Conservation (phyloP, 2,888 invertebrate species). For the Andrena dorsata region DNA sequence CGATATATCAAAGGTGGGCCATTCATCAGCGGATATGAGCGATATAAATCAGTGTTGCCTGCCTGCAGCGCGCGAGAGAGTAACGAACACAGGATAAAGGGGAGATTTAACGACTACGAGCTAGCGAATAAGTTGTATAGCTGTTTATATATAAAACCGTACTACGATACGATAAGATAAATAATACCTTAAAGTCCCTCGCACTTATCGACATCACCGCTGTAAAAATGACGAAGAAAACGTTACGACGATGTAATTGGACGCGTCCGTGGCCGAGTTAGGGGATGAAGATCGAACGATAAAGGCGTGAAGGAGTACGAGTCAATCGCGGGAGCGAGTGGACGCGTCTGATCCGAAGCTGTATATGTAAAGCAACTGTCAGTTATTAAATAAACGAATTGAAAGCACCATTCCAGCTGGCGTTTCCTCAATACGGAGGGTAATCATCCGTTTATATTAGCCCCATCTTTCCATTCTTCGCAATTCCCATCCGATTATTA, state of each 20-base stretch:
- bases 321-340: constrained; percentile 21
- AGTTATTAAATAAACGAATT: constrained; percentile 74
- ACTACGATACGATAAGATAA: constrained; percentile 61
- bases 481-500: not conserved
- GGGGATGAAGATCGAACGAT: not conserved
- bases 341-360: constrained; percentile 64
- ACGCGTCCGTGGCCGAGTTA: constrained; percentile 32
- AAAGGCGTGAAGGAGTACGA: not conserved
- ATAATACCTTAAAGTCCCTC: constrained; percentile 61
- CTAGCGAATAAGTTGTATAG: constrained; percentile 72
- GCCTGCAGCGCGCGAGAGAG: constrained; percentile 7
- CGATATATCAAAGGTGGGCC: constrained; percentile 2
- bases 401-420: constrained; percentile 46
- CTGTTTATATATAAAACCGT: constrained; percentile 72
- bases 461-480: not conserved
- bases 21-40: not conserved
- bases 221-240: constrained; percentile 52
- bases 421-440: constrained; percentile 10
- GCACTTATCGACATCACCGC: constrained; percentile 65
- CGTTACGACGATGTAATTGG: constrained; percentile 38
- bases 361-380: constrained; percentile 76
- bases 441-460: not conserved
- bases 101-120: constrained; percentile 48
- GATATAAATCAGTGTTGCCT: constrained; percentile 24
- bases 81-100: not conserved